Evolutionary conservation across 2,888 invertebrate species (phyloP), one percentile per base, ranked within the genome.

Genomic region (Ectemnius cavifrons): DNA sequence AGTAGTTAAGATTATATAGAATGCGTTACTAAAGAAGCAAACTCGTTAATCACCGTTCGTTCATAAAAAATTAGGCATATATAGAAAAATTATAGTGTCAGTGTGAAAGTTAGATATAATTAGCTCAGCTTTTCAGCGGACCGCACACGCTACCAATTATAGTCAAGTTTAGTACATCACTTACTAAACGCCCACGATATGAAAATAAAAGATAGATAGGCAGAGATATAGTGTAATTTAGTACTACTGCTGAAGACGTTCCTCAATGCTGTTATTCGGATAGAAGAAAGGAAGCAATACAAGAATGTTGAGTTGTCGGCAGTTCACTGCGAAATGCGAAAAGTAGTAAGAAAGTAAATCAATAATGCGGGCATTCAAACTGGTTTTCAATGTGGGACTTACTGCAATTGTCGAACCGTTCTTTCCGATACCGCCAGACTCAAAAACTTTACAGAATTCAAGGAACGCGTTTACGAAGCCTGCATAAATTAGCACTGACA

Each of bases 371-470:
- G 11, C 67, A 28, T 71, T 81, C 23, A 57, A 2, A 69, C 61
- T 37, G 46, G 27, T 37, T 60, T 69, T 37, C 37, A 37, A 37
- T 37, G 37, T 52, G 58, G 62, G 76, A 93, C 96, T 95, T 95
- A 97, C 98, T 92, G 98, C 98, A 91, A 98, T 96, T 84, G 98
- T 97, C 83, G 98, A 98, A 92, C 98, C 98, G 92, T 98, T 98
- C 93, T 97, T 98, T 91, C 98, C 98, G 92, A 96, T 95, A 90
- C 98, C 98, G 92, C 97, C 97, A 90, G 93, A 92, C 87, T 93
- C 93, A 93, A 96, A 95, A 85, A 94, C 94, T 91, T 93, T 93
- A 89, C 93, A 93, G 93, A 96, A 96, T 91, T 93, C 92, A 91
- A 93, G 90, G 91, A 94, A 92, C 91, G 94, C 93, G 91, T 93